phyloP scores from a whole-genome alignment of 2,797 vertebrate species.

The Dipus sagitta region DNA sequence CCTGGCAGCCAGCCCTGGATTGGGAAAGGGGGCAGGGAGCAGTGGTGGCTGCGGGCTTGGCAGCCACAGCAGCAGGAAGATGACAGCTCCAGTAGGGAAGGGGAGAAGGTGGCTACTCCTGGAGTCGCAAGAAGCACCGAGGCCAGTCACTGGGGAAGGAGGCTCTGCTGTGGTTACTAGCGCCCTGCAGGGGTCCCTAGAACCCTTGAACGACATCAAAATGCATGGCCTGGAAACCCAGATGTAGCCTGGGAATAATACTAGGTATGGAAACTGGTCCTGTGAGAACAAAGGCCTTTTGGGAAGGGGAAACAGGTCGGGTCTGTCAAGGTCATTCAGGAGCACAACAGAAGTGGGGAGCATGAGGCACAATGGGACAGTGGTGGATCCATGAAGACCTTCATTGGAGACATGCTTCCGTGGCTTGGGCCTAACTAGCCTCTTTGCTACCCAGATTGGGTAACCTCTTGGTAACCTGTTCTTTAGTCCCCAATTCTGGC shows the following conservation, averaged over 20 bases:
- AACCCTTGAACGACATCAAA: neutral
- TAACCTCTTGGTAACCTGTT: conserved; percentile 1
- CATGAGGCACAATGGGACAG: neutral
- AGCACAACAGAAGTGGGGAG: neutral
- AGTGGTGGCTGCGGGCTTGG: neutral
- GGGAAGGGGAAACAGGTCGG: neutral
- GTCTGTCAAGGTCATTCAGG: neutral
- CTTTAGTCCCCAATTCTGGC: neutral
- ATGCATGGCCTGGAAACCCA: conserved; percentile 51
- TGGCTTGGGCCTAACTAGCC: neutral
- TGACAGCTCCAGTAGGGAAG: neutral
- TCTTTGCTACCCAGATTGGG: neutral
- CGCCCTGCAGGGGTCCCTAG: neutral
- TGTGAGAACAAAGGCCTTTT: neutral
- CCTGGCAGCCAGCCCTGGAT: neutral
- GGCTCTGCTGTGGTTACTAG: neutral
- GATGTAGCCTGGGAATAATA: neutral
- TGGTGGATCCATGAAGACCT: neutral
- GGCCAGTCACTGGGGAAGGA: neutral
- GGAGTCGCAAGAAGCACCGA: neutral
- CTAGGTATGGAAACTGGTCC: neutral
- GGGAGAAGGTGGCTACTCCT: neutral
- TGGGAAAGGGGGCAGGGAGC: neutral
- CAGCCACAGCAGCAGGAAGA: neutral
- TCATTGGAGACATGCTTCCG: no score